These are phyloP conservation scores for Euspilapteryx auroguttella DNA, from an alignment of 2,888 invertebrate genomes.

Conservation along the genomic window DNA sequence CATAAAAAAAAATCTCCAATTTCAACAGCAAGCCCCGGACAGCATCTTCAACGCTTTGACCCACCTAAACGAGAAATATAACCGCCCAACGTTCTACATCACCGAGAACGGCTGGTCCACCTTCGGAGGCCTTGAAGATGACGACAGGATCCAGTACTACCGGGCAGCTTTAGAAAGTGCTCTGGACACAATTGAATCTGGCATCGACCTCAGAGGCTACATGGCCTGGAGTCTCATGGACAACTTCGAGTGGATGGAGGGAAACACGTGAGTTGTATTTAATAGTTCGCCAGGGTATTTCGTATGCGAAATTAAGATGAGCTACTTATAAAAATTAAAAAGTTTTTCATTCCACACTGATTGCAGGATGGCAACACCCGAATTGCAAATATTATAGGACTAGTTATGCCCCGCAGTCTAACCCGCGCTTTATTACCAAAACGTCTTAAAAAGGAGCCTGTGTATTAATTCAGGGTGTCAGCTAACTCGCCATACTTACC, in stretches of 20 bases:
- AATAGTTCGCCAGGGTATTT: too few relatives aligned
- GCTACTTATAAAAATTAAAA: too few relatives aligned
- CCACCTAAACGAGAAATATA: neutral
- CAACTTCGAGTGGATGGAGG: conserved; percentile 1
- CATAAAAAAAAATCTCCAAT: too few relatives aligned
- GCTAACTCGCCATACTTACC: too few relatives aligned
- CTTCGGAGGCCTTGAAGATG: neutral
- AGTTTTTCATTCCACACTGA: too few relatives aligned
- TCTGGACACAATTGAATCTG: neutral
- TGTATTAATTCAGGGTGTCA: too few relatives aligned
- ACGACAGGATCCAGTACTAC: neutral
- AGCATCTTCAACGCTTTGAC: neutral
- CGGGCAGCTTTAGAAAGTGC: neutral
- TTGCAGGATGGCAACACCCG: too few relatives aligned
- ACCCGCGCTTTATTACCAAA: too few relatives aligned
- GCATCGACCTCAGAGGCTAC: neutral
- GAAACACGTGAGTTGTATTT: conserved; percentile 1
- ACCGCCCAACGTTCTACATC: neutral
- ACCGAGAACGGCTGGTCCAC: neutral
- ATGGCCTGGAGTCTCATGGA: conserved; percentile 1
- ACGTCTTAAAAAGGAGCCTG: too few relatives aligned
- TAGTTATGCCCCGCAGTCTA: too few relatives aligned
- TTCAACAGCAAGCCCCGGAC: neutral
- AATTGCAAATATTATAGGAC: too few relatives aligned
- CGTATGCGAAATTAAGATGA: too few relatives aligned